Conservation (phyloP, 2,888 invertebrate species). For the Gerris lacustris region DNA sequence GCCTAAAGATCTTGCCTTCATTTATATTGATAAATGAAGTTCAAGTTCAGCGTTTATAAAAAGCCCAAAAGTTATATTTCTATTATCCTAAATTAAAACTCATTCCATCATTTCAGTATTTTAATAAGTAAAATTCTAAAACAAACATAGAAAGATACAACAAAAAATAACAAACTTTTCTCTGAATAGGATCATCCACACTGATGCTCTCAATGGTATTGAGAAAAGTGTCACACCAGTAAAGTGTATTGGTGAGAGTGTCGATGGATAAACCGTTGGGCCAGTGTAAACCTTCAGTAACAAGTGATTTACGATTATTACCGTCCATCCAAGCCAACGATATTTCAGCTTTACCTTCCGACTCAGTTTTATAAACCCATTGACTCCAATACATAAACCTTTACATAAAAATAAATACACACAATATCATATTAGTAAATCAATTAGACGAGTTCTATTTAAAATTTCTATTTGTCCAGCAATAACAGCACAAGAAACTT, state of each 20-base stretch:
- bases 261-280: constrained; percentile 65
- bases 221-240: constrained; percentile 60
- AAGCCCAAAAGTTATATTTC: no score
- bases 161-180: not conserved
- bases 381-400: constrained; percentile 63
- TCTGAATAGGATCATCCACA: constrained; percentile 40
- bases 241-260: constrained; percentile 43
- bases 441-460: no score
- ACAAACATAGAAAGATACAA: constrained; percentile 37
- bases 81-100: no score
- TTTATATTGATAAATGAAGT: no score
- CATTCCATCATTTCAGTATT: no score
- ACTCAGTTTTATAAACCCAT: constrained; percentile 43
- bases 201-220: constrained; percentile 54
- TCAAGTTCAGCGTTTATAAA: no score
- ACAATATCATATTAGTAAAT: no score
- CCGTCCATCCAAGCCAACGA: constrained; percentile 67
- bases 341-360: constrained; percentile 44
- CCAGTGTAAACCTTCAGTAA: constrained; percentile 46
- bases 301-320: constrained; percentile 44
- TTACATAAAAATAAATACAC: constrained; percentile 19
- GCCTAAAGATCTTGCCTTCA: no score
- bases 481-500: no score
- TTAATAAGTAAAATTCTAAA: constrained; percentile 24
- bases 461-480: no score